Evolutionary conservation across 2,797 vertebrate genomes (phyloP).

Genomic region (Gymnothorax reevesii): DNA sequence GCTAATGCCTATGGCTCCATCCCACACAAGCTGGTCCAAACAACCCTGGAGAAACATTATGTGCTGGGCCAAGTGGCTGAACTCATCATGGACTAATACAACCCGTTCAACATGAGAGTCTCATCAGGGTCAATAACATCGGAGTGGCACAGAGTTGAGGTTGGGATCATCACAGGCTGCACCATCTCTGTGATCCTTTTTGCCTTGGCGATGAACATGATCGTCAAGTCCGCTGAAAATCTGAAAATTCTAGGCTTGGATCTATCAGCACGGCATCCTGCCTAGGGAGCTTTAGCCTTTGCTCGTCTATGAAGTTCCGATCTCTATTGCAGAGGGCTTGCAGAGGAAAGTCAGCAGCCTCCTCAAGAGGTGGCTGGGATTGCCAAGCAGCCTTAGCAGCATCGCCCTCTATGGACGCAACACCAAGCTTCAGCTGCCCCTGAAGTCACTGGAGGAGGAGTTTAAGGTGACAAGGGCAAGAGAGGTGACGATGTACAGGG

Average conservation of each 20-base stretch:
- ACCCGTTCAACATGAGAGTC: not conserved
- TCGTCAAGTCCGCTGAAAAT: not conserved
- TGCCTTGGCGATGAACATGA: not conserved
- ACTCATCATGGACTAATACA: not conserved
- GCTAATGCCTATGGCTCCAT: too few relatives aligned
- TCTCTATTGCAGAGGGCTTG: too few relatives aligned
- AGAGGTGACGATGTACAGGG: too few relatives aligned
- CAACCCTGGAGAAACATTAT: not conserved
- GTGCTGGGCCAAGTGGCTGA: not conserved
- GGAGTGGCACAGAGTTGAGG: not conserved
- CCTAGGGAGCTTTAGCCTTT: not conserved
- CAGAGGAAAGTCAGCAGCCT: too few relatives aligned
- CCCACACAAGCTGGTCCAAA: too few relatives aligned
- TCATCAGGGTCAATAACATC: constrained; percentile 6
- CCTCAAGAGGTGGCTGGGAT: too few relatives aligned
- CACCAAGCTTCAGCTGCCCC: too few relatives aligned
- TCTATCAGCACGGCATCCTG: not conserved
- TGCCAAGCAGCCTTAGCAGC: too few relatives aligned
- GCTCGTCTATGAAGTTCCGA: not conserved
- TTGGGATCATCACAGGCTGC: not conserved
- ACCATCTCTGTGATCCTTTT: not conserved
- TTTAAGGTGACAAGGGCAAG: too few relatives aligned
- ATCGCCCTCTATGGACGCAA: too few relatives aligned
- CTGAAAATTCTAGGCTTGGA: not conserved
- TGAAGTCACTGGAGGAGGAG: too few relatives aligned